Evolutionary conservation across 2,113 vertebrate species (phyloP), one percentile per base, ranked within the genome.

Genomic region (Pelodiscus sinensis): DNA sequence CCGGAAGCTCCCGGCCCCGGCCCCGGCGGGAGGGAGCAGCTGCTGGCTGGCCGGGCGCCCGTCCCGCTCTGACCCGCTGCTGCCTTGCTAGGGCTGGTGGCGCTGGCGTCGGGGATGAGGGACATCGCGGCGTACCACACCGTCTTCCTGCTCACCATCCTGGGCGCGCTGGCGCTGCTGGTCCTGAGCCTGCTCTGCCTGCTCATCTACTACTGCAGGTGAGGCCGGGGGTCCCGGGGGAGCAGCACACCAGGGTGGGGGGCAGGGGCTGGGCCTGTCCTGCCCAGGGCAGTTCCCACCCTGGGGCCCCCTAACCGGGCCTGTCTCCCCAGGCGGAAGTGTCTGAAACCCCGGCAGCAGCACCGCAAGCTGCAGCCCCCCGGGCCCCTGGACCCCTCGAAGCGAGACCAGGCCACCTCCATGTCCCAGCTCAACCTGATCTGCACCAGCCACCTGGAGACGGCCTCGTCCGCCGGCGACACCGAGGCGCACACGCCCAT

Each of bases 121-220:
- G 99, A 99, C 97, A 99, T 99, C 92, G 98, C 98, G 84, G 98
- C 99, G 54, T 99, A 99, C 97, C 99, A 99, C 97, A 99, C 99
- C 90, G 98, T 99, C 97, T 99, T 99, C 98, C 98, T 99, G 96
- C 98, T 99, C 80, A 99, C 99, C 96, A 99, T 99, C 94, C 98
- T 99, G 96, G 99, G 98, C 3, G 99, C 99, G 1, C 92, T 99
- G 96, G 98, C 99, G 27, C 96, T 99, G 89, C 97, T 99, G 77
- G 99, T 99, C 81, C 99, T 99, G 88, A 98, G 99, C 79, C 97
- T 99, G 81, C 98, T 99, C 84, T 99, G 99, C 91, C 98, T 99
- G 73, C 98, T 99, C 88, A 99, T 99, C 97, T 99, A 99, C 97
- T 99, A 99, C 97, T 99, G 99, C 99, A 99, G 99, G 99, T 99